A percentile compares a stretch with the other conserved stretches of the same genome.
phyloP scores from a whole-genome alignment of 2,888 invertebrate species.

The Drosophila koepferae region DNA sequence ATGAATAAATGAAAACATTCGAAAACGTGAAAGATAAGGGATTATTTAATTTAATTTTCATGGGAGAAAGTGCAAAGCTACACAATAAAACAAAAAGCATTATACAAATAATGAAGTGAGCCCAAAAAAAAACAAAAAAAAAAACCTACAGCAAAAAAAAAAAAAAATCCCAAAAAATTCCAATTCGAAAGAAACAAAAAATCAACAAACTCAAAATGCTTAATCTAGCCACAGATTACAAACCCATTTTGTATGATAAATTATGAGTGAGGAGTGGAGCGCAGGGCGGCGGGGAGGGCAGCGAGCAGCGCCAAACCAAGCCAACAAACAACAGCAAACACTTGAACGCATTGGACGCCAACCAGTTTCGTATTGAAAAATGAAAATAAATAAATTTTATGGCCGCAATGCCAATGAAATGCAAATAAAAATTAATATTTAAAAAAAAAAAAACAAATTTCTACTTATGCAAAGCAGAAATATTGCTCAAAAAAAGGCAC shows the following conservation, averaged over 20 bases:
- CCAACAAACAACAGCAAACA: slow-evolving; percentile 72
- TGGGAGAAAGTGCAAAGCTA: slow-evolving; percentile 73
- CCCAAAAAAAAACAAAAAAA: slow-evolving; percentile 34
- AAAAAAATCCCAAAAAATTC: slow-evolving; percentile 12
- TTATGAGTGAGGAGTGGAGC: slow-evolving; percentile 59
- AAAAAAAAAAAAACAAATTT: slow-evolving; percentile 58
- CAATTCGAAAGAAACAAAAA: slow-evolving; percentile 35
- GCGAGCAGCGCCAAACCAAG: slow-evolving; percentile 29
- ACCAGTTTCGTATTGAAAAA: slow-evolving; percentile 67
- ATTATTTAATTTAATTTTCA: slow-evolving; percentile 73
- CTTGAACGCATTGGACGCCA: slow-evolving; percentile 43
- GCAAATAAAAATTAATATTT: slow-evolving; percentile 67
- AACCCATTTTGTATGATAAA: slow-evolving; percentile 74
- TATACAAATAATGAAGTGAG: slow-evolving; percentile 34
- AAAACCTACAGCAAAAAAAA: slow-evolving; percentile 26
- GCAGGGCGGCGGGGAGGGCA: background rate
- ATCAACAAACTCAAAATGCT: slow-evolving; percentile 43
- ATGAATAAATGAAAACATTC: slow-evolving; percentile 22
- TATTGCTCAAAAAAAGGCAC: slow-evolving; percentile 73
- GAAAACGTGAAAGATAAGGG: slow-evolving; percentile 39
- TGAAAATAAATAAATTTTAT: slow-evolving; percentile 71
- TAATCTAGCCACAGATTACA: slow-evolving; percentile 66
- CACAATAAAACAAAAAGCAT: slow-evolving; percentile 29
- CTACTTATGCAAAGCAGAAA: slow-evolving; percentile 81
- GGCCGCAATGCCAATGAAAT: slow-evolving; percentile 75